These are phyloP conservation scores for Gnathonemus echidnorhynchus DNA, from an alignment of 2,113 vertebrate species.

Conservation along the genomic window DNA sequence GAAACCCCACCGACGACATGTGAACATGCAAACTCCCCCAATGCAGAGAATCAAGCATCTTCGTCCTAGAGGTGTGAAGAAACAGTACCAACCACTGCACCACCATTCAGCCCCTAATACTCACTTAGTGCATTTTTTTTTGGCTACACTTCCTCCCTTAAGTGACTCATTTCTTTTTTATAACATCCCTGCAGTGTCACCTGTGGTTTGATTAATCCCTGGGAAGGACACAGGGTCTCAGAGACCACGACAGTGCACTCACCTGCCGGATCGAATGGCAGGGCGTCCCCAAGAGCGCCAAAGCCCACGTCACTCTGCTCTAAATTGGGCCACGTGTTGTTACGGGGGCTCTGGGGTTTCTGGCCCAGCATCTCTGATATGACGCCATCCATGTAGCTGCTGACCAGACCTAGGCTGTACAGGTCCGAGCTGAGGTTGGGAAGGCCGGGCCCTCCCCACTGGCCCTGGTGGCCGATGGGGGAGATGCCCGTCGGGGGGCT, in stretches of 20 bases:
- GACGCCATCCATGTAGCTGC: slow-evolving; percentile 95
- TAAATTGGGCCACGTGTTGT: slow-evolving; percentile 97
- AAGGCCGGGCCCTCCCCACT: slow-evolving; percentile 79
- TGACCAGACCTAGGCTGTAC: slow-evolving; percentile 92
- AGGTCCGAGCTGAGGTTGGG: slow-evolving; percentile 90
- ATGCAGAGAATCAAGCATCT: background rate
- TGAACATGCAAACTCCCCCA: background rate
- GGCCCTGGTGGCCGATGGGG: slow-evolving; percentile 71
- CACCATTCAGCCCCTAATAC: background rate
- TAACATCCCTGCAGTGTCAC: background rate
- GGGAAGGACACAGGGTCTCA: background rate
- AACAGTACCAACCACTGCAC: background rate
- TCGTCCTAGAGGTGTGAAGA: background rate
- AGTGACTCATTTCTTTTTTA: background rate
- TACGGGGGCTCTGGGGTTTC: slow-evolving; percentile 89
- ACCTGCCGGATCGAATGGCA: slow-evolving; percentile 98
- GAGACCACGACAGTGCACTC: slow-evolving; percentile 9
- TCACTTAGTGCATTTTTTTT: background rate
- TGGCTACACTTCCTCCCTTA: background rate
- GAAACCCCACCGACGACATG: background rate
- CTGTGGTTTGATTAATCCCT: background rate
- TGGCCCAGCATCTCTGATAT: slow-evolving; percentile 94
- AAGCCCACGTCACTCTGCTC: slow-evolving; percentile 91
- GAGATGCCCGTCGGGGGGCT: slow-evolving; percentile 67
- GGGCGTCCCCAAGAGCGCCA: slow-evolving; percentile 83